Evolutionary conservation across 1,140 invertebrate species (phyloP), one percentile per base, ranked within the genome.

Genomic region (Drosophila pseudoananassae): DNA sequence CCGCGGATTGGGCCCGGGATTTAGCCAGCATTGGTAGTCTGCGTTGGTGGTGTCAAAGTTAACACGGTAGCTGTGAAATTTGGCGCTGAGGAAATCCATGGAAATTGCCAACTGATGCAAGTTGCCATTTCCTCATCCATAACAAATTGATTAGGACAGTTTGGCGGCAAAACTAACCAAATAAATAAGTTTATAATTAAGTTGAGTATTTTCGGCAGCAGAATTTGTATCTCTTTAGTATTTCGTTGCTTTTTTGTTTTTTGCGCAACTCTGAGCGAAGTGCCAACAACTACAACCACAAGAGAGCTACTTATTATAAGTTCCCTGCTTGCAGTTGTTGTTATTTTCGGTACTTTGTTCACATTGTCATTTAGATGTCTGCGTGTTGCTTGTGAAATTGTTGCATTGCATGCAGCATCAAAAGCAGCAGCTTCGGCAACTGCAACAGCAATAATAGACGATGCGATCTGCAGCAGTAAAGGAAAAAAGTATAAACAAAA

Each of bases 121-220:
- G 63, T 55, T 72, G 56, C 51, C 82, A 82, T 87, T 87, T 87
- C 82, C 82, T 88, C 83, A 87, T 87, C 78, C 84, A 88, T 88
- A 87, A 65, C 83, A 87, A 87, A 87, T 87, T 87, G 83, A 87
- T 87, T 87, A 88, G 76, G 83, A 88, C 83, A 87, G 79, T 88
- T 81, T 52, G 51, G 70, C 64, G 57, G 52, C 50, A 57, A 46
- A 76, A 58, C 77, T 77, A 82, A 82, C 66, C 81, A 85, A 85
- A 85, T 85, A 85, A 85, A 85, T 84, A 85, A 85, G 81, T 87
- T 85, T 63, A 80, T 87, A 88, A 87, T 79, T 87, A 87, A 70
- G 76, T 75, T 38, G 73, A 70, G 36, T 71, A 76, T 76, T 78
- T 84, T 54, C 25, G 6, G 65, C 72, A 47, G 36, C 43, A 65